These are phyloP conservation scores for Doris montereyensis DNA, from an alignment of 2,888 invertebrate species.

Conservation along the genomic window DNA sequence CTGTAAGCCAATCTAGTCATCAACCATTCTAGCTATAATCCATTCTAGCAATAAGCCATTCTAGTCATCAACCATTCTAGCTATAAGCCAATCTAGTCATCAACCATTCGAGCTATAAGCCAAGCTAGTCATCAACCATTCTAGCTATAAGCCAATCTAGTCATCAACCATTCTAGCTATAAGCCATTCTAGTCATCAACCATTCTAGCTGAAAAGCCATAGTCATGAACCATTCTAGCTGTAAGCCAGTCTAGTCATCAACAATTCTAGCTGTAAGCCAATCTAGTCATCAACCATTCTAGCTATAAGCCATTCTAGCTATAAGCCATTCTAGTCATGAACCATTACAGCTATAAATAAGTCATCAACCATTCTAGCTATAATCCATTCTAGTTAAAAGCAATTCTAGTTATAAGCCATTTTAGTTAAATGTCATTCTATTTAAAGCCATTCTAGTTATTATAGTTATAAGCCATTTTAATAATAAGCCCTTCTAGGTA, in stretches of 20 bases:
- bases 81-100: background rate
- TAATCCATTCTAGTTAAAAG: background rate
- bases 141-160: background rate
- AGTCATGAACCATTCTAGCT: background rate
- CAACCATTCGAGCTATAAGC: background rate
- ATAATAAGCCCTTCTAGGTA: background rate
- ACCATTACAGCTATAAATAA: too few relatives aligned
- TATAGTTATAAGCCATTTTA: background rate
- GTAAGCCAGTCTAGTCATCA: background rate
- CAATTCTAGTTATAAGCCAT: background rate
- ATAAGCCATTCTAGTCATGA: too few relatives aligned
- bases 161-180: background rate
- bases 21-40: background rate
- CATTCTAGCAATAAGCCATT: background rate
- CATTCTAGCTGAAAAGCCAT: background rate
- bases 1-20: background rate
- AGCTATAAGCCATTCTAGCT: background rate
- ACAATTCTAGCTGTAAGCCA: background rate
- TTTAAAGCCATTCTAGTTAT: background rate
- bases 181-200: background rate
- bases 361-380: background rate
- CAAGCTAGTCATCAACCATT: background rate
- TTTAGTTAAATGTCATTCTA: background rate
- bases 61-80: background rate
- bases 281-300: background rate